Base-by-base conservation (phyloP, 2,113 vertebrate species). In the Pangasianodon gigas region DNA sequence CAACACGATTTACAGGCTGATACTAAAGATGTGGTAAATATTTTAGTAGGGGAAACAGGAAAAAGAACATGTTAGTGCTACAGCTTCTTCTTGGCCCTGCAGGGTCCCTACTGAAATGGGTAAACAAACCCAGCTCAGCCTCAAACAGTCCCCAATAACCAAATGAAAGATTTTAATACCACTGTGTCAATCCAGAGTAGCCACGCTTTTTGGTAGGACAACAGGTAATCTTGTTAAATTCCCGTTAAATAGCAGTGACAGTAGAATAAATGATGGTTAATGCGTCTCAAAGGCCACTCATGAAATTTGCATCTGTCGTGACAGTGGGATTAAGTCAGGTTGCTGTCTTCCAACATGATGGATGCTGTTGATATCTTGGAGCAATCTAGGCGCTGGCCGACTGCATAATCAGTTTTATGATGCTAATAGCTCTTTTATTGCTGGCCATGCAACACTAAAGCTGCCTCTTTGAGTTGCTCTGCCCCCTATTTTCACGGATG, bases 381-480 rank as follows among this genome's bases (percentile, higher is more conserved):
- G 32, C 83, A 89, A 81, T 44, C 6, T 8, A 79, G 65, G 83
- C 83, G 4, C 75, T 75, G 60, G 71, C 54, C 24, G 75, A 88
- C 86, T 44, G 74, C 89, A 85, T 81, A 85, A 91, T 91, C 80
- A 75, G 91, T 88, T 93, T 92, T 92, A 92, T 91, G 90, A 89
- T 29, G 65, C 79, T 90, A 91, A 93, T 91, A 46, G 67, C 85
- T 13, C 51, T 90, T 93, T 89, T 94, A 94, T 90, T 93, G 92
- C 90, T 86, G 48, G 60, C 75, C 18, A 67, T 69, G 89, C 84
- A 90, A 58, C 69, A 89, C 65, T 51, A 21, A 83, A 67, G 54
- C 77, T 67, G n/a, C 54, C 13, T 81, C 60, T 77, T 48, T 9
- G n/a, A 60, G 19, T 46, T 74, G 29, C 65, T 71, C 24, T 37